A percentile compares a stretch with the other conserved stretches of the same genome.
These are phyloP conservation scores for Sarotherodon lohbergeri DNA, from an alignment of 2,113 vertebrate species.

Conservation along the genomic window DNA sequence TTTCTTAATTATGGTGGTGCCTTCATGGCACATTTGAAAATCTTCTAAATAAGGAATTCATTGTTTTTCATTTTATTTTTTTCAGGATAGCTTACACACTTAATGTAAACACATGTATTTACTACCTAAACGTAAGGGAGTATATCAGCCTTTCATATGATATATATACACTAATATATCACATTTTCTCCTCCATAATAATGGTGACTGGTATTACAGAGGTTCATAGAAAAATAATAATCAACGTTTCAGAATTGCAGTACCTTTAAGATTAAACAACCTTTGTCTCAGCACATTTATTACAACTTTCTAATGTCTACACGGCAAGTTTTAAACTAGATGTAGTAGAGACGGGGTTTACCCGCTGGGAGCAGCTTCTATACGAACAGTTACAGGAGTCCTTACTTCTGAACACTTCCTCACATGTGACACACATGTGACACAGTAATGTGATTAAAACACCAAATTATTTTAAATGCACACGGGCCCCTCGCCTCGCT, in stretches of 20 bases:
- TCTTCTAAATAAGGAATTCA: background rate
- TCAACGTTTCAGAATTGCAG: background rate
- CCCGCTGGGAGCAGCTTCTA: background rate
- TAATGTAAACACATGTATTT: background rate
- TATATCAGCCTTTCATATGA: no score
- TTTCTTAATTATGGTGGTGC: background rate
- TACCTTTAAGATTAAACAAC: fast-evolving
- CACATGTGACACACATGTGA: background rate
- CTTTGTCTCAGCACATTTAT: background rate
- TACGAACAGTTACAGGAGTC: background rate
- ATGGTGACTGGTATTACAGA: background rate
- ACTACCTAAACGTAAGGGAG: background rate
- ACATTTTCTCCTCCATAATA: background rate
- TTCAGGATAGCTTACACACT: background rate
- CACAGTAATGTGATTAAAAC: background rate
- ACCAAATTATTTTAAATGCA: fast-evolving
- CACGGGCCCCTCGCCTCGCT: background rate
- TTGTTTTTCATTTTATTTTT: fast-evolving
- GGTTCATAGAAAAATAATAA: background rate
- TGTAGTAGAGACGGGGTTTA: background rate
- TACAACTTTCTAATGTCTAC: background rate
- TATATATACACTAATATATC: background rate
- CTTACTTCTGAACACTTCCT: background rate
- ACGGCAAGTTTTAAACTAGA: background rate
- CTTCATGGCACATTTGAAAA: background rate